Conservation (phyloP, 2,113 vertebrate genomes). For the Mobula hypostoma region DNA sequence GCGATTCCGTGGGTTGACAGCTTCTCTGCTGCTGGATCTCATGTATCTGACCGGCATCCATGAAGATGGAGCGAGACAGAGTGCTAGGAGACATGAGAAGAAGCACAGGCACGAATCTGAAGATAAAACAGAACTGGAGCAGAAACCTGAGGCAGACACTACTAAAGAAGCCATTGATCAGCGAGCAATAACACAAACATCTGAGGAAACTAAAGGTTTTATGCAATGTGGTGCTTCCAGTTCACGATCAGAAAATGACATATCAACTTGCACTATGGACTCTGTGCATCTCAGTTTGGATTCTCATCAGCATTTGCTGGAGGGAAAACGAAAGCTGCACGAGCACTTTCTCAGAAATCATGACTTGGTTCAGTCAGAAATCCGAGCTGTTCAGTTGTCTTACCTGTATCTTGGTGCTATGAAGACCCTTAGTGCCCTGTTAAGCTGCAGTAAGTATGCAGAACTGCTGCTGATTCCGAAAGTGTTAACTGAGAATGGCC, state of each 20-base stretch:
- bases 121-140: conserved; percentile 65
- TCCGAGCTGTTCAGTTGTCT: conserved; percentile 85
- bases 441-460: conserved; percentile 94
- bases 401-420: conserved; percentile 93
- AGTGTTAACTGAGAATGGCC: conserved; percentile 77
- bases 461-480: conserved; percentile 90
- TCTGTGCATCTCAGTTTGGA: conserved; percentile 48
- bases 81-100: conserved; percentile 77
- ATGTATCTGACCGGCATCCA: conserved; percentile 93
- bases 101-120: conserved; percentile 74
- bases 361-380: conserved; percentile 74
- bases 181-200: conserved; percentile 58
- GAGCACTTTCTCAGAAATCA: conserved; percentile 67
- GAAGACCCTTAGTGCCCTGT: conserved; percentile 87
- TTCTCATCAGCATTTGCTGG: conserved; percentile 57
- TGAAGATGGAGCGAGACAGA: conserved; percentile 74
- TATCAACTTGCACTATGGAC: conserved; percentile 64
- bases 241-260: conserved; percentile 74
- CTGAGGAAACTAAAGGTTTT: conserved; percentile 71
- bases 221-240: conserved; percentile 50
- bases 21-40: conserved; percentile 85
- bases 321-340: conserved; percentile 69
- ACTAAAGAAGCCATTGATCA: conserved; percentile 51
- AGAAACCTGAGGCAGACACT: conserved; percentile 55
- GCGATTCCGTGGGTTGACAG: conserved; percentile 86